A percentile compares a stretch with the other conserved stretches of the same genome.
These are phyloP conservation scores for Holothuria scabra DNA, from an alignment of 53 echinoderm and acorn worm species.

Conservation along the genomic window DNA sequence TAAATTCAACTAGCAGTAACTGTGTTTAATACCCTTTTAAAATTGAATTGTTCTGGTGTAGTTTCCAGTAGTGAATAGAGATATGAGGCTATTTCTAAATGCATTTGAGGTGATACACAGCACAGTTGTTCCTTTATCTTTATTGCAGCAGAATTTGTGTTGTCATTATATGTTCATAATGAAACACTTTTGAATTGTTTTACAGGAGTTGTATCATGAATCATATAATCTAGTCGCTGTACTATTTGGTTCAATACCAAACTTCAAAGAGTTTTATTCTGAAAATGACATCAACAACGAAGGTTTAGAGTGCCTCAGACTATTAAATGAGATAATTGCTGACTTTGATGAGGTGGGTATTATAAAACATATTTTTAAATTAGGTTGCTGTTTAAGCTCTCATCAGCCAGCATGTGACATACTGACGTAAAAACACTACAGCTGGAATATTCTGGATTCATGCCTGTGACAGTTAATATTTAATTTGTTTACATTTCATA, in stretches of 20 bases:
- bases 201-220: slow-evolving; percentile 96
- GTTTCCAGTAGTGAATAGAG: too few species aligned
- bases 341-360: slow-evolving; percentile 94
- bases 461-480: too few species aligned
- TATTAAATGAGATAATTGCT: slow-evolving; percentile 97
- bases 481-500: too few species aligned
- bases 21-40: too few species aligned
- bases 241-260: slow-evolving; percentile 99
- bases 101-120: neutral
- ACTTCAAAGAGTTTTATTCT: slow-evolving; percentile 98
- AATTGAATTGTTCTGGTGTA: too few species aligned
- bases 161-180: neutral
- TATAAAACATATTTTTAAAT: too few species aligned
- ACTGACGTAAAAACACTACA: too few species aligned
- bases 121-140: neutral
- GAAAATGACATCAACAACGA: slow-evolving; percentile 98
- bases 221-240: slow-evolving; percentile 90
- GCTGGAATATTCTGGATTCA: too few species aligned
- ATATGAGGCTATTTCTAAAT: neutral
- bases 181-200: neutral
- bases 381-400: too few species aligned
- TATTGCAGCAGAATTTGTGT: neutral
- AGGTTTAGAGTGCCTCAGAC: slow-evolving; percentile 92
- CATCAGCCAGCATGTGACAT: too few species aligned
- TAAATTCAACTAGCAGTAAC: too few species aligned